phyloP scores from a whole-genome alignment of 2,888 invertebrate species.

The Acanthoscelides obtectus region DNA sequence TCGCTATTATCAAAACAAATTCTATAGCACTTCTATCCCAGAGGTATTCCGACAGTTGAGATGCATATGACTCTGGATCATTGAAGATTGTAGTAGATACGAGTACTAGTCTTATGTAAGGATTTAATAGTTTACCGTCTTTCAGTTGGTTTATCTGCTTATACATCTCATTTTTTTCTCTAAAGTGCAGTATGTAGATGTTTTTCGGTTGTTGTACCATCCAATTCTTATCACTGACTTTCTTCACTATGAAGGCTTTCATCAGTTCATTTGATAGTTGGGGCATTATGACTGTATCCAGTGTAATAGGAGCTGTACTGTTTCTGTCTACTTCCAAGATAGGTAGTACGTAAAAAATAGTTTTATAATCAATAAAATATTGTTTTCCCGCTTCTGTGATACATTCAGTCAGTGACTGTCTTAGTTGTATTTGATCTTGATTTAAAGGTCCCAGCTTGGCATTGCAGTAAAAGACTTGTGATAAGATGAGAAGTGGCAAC shows the following conservation, averaged over 20 bases:
- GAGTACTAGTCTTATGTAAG: neutral
- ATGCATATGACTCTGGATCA: neutral
- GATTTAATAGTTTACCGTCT: neutral
- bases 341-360: neutral
- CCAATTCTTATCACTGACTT: neutral
- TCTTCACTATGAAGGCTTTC: neutral
- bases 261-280: neutral
- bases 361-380: neutral
- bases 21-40: neutral
- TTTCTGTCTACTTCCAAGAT: neutral
- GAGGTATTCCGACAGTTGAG: neutral
- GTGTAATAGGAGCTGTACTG: neutral
- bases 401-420: neutral
- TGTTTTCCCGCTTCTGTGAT: neutral
- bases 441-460: neutral
- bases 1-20: neutral
- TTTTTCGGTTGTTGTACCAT: neutral
- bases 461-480: neutral
- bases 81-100: conserved; percentile 1
- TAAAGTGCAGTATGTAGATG: neutral
- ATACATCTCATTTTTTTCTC: neutral
- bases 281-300: neutral
- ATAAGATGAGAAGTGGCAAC: neutral
- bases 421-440: neutral
- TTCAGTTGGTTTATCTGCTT: neutral